Conservation (phyloP, 2,113 vertebrate genomes). For the Sylvilagus bachmani region DNA sequence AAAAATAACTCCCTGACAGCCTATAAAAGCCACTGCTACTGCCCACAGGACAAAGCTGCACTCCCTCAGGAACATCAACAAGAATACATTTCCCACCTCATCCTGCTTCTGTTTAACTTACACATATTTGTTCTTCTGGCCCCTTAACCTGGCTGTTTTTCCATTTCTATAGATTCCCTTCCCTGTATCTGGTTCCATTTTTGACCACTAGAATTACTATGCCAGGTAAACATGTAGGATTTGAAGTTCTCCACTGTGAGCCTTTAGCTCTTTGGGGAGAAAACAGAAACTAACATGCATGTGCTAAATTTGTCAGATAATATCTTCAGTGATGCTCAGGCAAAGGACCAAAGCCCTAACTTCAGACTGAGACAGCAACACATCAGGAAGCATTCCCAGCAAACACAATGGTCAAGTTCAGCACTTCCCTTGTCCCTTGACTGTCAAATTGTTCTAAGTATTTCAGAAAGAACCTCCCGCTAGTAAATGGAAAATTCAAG, state of each 20-base stretch:
- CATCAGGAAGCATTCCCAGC: neutral
- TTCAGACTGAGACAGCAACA: neutral
- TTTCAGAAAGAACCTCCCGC: constrained; percentile 38
- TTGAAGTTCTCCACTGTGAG: constrained; percentile 19
- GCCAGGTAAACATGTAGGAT: neutral
- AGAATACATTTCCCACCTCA: neutral
- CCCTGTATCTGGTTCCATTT: neutral
- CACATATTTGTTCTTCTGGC: neutral
- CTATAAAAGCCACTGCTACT: neutral
- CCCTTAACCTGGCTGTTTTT: neutral
- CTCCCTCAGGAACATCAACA: neutral
- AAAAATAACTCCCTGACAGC: neutral
- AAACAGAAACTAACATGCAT: constrained; percentile 28
- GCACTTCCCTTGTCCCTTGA: neutral
- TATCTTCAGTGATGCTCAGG: neutral
- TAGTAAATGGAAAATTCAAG: constrained; percentile 38
- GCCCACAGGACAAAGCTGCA: neutral
- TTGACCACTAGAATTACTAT: constrained; percentile 19
- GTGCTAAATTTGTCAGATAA: neutral
- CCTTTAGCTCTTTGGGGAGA: constrained; percentile 38
- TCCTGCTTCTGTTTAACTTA: neutral
- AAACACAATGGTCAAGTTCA: neutral
- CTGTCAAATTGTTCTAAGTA: neutral
- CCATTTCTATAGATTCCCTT: neutral
- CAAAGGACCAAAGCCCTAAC: neutral